Conservation (phyloP, 2,797 vertebrate species). For the Coendou prehensilis region DNA sequence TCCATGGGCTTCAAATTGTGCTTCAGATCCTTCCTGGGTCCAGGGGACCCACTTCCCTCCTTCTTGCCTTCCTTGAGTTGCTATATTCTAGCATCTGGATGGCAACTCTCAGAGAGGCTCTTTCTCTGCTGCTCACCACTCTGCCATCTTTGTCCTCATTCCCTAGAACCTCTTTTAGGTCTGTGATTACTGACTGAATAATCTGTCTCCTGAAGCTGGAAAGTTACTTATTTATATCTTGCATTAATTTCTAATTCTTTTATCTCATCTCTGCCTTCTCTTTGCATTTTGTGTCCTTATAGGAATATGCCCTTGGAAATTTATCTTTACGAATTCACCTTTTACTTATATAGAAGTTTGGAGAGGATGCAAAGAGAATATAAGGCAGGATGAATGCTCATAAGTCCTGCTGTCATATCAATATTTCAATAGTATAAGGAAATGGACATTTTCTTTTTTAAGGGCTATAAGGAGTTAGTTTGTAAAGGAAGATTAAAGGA, state of each 20-base stretch:
- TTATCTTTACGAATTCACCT: not conserved
- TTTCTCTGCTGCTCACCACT: too few relatives aligned
- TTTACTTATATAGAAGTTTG: slow-evolving; percentile 27
- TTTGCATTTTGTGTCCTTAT: not conserved
- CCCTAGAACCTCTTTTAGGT: not conserved
- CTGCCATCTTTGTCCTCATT: too few relatives aligned
- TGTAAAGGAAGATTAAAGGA: slow-evolving; percentile 61
- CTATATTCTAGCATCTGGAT: too few relatives aligned
- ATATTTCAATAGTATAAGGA: slow-evolving; percentile 29
- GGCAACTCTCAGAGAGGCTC: too few relatives aligned
- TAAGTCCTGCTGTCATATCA: slow-evolving; percentile 3
- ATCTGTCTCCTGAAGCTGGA: not conserved
- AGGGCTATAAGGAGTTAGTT: not conserved
- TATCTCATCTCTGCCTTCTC: not conserved
- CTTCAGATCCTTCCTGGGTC: too few relatives aligned
- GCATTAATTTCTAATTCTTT: slow-evolving; percentile 1
- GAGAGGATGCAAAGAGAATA: not conserved
- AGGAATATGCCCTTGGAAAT: not conserved
- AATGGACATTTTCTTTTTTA: slow-evolving; percentile 24
- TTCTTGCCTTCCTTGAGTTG: too few relatives aligned
- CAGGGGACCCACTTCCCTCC: too few relatives aligned
- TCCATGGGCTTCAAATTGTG: too few relatives aligned
- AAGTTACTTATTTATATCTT: slow-evolving; percentile 19
- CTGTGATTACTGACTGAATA: not conserved
- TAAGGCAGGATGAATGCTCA: not conserved